These are phyloP conservation scores for Brevimyrus niger DNA, from an alignment of 2,113 vertebrate genomes.

Conservation along the genomic window DNA sequence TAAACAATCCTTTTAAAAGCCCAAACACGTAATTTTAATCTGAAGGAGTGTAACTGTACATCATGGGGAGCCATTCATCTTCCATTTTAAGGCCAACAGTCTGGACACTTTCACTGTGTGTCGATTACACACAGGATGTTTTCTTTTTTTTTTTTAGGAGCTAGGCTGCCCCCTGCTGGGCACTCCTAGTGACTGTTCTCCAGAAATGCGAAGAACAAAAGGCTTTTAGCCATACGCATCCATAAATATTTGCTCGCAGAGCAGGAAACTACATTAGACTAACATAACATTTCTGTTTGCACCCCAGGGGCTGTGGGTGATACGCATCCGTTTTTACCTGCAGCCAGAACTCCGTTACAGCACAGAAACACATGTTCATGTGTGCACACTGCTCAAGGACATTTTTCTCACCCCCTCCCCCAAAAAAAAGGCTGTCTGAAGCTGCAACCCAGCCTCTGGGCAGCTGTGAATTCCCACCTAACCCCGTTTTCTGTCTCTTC, in stretches of 20 bases:
- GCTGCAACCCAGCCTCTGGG: not conserved
- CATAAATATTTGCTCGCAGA: constrained; percentile 9
- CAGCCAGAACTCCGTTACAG: not conserved
- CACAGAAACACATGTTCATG: not conserved
- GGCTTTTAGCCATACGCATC: not conserved
- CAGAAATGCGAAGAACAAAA: not conserved
- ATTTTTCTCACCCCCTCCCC: not conserved
- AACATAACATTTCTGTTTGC: constrained; percentile 22
- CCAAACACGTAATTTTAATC: not conserved
- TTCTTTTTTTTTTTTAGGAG: constrained; percentile 29
- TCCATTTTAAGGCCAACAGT: constrained; percentile 16
- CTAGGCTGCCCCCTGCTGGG: constrained; percentile 53
- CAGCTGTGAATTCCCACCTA: not conserved
- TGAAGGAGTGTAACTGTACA: not conserved
- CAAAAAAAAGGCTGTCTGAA: not conserved
- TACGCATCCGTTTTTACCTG: not conserved
- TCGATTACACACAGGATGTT: not conserved
- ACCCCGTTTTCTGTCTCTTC: not conserved
- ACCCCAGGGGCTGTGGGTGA: constrained; percentile 7
- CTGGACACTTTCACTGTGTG: not conserved
- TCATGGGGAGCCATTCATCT: constrained; percentile 5
- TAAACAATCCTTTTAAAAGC: not conserved
- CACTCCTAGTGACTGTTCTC: not conserved
- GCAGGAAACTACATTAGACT: constrained; percentile 5
- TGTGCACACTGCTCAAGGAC: not conserved